Base-by-base conservation (phyloP, 2,113 vertebrate genomes). In the Paramormyrops kingsleyae region DNA sequence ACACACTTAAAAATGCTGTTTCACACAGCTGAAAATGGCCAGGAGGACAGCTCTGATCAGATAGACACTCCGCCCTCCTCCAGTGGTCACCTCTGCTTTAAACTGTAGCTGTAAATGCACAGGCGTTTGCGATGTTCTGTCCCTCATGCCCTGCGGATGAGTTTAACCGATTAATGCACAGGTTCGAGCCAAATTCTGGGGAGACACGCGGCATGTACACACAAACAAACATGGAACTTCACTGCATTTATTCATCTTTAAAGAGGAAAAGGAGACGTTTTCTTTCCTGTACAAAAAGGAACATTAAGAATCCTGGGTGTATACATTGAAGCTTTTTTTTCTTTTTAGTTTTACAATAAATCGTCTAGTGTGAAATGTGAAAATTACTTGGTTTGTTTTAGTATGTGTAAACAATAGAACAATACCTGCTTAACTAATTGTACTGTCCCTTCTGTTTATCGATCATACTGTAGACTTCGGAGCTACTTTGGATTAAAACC, bases 371-470 rank as follows among this genome's bases (percentile, higher is more conserved):
- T 93, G 92, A 94, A 93, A 87, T 80, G 52, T 77, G 89, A 24
- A 83, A 90, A 88, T 90, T 90, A 89, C 53, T 91, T 19, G 6
- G 35, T 39, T 83, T 39, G 35, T 44, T 84, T 84, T n/a, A 47
- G 39, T 47, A 56, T 21, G 39, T 42, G 44, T 35, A 52, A 42
- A 24, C 62, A 89, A 35, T 74, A 50, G 31, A 87, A 50, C 5
- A 50, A 44, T 53, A 89, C 35, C 19, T 83, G 83, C 56, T 19
- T 89, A 85, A 86, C 10, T 44, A 62, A 44, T 92, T 89, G 53
- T 80, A 77, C 70, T 56, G 92, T 44, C 46, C 90, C 92, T 93
- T 49, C 42, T 89, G 92, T 93, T 94, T 92, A 93, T 92, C 93
- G 53, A 90, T 88, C 35, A 90, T 92, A 53, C 77, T 90, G 62